Base-by-base conservation (phyloP, 2,113 vertebrate species). In the Sphaerodactylus townsendi region DNA sequence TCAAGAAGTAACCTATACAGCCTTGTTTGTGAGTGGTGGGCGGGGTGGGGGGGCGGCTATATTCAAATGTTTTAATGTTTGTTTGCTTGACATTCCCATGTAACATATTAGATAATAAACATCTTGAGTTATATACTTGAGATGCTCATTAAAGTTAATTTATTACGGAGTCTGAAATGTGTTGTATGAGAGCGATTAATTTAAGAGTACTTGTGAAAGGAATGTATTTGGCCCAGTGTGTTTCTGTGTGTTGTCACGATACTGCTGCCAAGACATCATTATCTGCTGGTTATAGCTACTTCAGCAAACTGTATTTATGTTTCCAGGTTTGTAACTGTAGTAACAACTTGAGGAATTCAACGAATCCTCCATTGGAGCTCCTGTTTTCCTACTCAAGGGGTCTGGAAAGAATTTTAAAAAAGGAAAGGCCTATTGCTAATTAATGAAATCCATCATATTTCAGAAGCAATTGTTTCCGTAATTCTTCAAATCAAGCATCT, bases 181-280 rank as follows among this genome's bases (percentile, higher is more conserved):
- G 50, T 85, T 53, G 2, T 53, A 39, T 44, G 41, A 23, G 23
- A 72, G 33, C 70, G 14, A 1, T 39, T 62, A 62, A 62, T 62
- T 10, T 46, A 77, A 70, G 48, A 80, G 65, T 66, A 50, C 33
- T 80, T 33, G 69, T 89, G 14, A 30, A 37, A 70, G 70, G n/a
- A 64, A 3, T 25, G 2, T 28, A 1, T 11, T 3, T 84, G 17
- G 9, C 41, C 59, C n/a, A 76, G n/a, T 33, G 8, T 3, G 7
- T 81, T 81, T 72, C 70, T 84, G 41, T 74, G 17, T 30, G 2
- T 30, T 21, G 66, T 82, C 85, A 74, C 74, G 48, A 85, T 72
- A 17, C 3, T 0, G 4, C 48, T 25, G 1, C 13, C 33, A 59
- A 65, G 13, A 82, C 79, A 5, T 33, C 41, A 46, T 14, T 68